Evolutionary conservation across 2,113 vertebrate species (phyloP).

Genomic region (Dasyurus viverrinus): DNA sequence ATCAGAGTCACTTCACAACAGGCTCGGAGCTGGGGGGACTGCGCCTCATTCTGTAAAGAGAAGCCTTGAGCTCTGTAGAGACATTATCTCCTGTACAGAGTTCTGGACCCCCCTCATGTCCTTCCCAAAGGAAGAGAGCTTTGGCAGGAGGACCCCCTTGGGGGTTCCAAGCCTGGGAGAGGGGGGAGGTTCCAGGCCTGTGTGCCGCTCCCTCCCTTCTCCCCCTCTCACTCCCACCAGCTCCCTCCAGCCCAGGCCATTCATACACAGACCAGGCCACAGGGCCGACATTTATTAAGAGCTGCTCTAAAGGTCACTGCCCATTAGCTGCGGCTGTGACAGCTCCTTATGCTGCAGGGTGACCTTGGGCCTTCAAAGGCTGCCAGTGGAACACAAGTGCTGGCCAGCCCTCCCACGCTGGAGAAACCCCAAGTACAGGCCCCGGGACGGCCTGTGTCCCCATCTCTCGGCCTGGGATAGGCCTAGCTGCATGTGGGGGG

Average conservation of each 20-base stretch:
- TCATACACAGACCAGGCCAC: neutral
- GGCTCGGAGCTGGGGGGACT: neutral
- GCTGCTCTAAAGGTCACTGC: neutral
- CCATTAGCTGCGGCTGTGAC: neutral
- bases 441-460: neutral
- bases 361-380: neutral
- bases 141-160: neutral
- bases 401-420: neutral
- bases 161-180: no score
- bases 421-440: neutral
- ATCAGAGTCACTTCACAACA: neutral
- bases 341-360: neutral
- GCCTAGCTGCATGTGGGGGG: neutral
- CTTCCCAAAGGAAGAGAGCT: neutral
- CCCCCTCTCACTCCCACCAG: neutral
- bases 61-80: neutral
- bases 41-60: neutral
- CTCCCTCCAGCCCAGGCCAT: neutral
- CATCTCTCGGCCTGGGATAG: neutral
- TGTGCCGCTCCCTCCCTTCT: no score
- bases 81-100: neutral
- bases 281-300: neutral
- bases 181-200: neutral
- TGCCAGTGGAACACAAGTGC: neutral
- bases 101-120: neutral